phyloP scores from a whole-genome alignment of 2,888 invertebrate genomes.

The Drosophila imparisetae region DNA sequence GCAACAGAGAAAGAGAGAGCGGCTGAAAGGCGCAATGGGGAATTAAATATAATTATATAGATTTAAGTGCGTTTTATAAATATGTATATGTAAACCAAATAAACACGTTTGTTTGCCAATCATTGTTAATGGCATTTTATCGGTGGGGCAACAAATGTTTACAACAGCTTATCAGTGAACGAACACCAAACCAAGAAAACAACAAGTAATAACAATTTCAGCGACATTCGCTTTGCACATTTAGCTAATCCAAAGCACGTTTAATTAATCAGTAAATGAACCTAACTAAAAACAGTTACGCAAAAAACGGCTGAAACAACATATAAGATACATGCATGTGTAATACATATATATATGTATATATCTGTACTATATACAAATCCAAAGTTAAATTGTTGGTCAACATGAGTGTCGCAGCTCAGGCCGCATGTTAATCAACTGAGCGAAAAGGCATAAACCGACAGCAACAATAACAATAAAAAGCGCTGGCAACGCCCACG shows the following conservation, averaged over 20 bases:
- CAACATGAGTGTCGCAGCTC: conserved; percentile 36
- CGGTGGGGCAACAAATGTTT: not conserved
- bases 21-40: not conserved
- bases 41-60: not conserved
- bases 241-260: conserved; percentile 44
- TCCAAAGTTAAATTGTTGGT: conserved; percentile 56
- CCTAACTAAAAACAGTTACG: conserved; percentile 39
- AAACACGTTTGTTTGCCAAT: not conserved
- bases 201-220: conserved; percentile 10
- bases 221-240: conserved; percentile 10
- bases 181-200: not conserved
- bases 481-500: conserved; percentile 43
- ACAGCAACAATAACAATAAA: not conserved
- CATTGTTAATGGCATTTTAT: not conserved
- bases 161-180: conserved; percentile 13
- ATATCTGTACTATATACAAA: conserved; percentile 14
- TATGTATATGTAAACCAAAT: not conserved
- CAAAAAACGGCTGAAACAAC: conserved; percentile 21
- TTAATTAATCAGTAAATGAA: conserved; percentile 39
- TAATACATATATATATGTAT: not conserved
- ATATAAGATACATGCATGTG: not conserved
- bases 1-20: not conserved
- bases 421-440: conserved; percentile 36
- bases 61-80: not conserved
- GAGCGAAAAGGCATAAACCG: conserved; percentile 6